A percentile compares a stretch with the other conserved stretches of the same genome.
phyloP scores from a whole-genome alignment of 53 echinoderm and acorn worm genomes.

The Pentamera pediparva region DNA sequence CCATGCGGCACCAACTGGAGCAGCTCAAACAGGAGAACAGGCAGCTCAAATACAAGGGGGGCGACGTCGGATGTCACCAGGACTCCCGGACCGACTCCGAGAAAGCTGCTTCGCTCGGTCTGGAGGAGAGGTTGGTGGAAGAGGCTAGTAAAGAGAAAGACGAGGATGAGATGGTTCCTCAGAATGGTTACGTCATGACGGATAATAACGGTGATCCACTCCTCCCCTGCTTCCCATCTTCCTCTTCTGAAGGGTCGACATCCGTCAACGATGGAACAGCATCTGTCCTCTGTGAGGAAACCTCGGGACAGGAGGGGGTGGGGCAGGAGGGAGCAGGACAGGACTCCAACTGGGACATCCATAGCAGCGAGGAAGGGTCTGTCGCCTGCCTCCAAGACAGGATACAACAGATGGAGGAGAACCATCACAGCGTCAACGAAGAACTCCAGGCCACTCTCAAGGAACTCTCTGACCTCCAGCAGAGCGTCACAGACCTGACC shows the following conservation, averaged over 20 bases:
- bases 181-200: constrained; percentile 68
- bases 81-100: constrained; percentile 84
- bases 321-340: no score
- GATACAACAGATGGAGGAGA: constrained; percentile 99
- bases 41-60: constrained; percentile 62
- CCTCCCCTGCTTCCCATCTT: constrained; percentile 81
- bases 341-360: constrained; percentile 90
- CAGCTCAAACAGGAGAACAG: constrained; percentile 81
- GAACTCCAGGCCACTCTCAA: constrained; percentile 95
- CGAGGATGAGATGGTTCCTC: constrained; percentile 36
- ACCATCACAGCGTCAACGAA: constrained; percentile 95
- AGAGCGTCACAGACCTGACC: constrained; percentile 67
- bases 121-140: constrained; percentile 35
- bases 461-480: constrained; percentile 90
- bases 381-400: constrained; percentile 94
- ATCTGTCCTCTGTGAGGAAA: constrained; percentile 54
- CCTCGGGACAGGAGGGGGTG: constrained; percentile 45
- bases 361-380: constrained; percentile 89
- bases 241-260: constrained; percentile 75
- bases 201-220: constrained; percentile 71
- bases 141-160: constrained; percentile 41
- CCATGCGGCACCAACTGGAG: constrained; percentile 90
- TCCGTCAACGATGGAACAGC: constrained; percentile 60
- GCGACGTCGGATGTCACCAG: constrained; percentile 63
- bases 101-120: constrained; percentile 75